Evolutionary conservation across 2,797 vertebrate genomes (phyloP).

Genomic region (Sebastes iracundus): DNA sequence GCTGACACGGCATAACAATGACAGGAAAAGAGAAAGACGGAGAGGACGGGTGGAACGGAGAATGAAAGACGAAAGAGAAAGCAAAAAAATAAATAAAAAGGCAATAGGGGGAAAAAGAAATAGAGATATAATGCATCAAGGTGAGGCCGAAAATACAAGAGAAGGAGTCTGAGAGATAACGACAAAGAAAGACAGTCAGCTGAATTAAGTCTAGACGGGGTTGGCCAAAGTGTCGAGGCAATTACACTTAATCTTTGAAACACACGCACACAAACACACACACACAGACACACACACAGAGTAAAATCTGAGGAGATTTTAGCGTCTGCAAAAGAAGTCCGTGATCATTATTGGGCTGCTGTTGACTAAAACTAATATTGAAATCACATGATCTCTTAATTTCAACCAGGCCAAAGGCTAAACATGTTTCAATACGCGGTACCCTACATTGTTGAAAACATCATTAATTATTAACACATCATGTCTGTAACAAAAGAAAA

Average conservation of each 20-base stretch:
- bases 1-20: slow-evolving; percentile 36
- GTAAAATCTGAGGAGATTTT: not conserved
- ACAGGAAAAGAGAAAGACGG: slow-evolving; percentile 14
- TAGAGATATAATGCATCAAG: not conserved
- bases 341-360: not conserved
- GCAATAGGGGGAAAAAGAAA: not conserved
- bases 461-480: not conserved
- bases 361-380: not conserved
- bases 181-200: slow-evolving; percentile 1
- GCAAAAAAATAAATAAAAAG: not conserved
- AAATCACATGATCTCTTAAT: not conserved
- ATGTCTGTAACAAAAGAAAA: not conserved
- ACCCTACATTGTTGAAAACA: not conserved
- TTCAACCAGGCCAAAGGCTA: not conserved
- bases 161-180: not conserved
- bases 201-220: slow-evolving; percentile 18
- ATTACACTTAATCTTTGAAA: slow-evolving; percentile 2
- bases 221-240: slow-evolving; percentile 5
- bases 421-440: not conserved
- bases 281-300: not conserved
- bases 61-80: not conserved
- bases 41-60: not conserved
- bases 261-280: not conserved
- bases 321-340: not conserved
- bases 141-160: not conserved